These are phyloP conservation scores for Notarius lentiginosus DNA, from an alignment of 2,113 vertebrate genomes.

Conservation along the genomic window DNA sequence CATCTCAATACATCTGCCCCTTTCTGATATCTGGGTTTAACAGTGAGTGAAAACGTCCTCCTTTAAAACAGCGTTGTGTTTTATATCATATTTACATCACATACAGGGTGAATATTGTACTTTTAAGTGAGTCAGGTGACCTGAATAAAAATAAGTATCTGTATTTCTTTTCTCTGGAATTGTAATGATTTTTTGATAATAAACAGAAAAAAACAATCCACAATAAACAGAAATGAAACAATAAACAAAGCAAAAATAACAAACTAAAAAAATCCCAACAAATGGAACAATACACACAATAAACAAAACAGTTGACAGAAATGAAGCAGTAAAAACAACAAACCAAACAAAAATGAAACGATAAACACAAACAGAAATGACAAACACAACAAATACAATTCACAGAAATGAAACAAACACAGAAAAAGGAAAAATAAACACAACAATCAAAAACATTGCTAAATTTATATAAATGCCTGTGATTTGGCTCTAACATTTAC, in stretches of 20 bases:
- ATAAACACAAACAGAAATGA: neutral
- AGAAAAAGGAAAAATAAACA: neutral
- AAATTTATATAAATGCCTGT: too few relatives aligned
- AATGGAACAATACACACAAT: neutral
- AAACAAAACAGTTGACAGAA: neutral
- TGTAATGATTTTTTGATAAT: neutral
- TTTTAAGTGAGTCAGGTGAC: neutral
- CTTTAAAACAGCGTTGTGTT: neutral
- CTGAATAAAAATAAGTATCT: neutral
- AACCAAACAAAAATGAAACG: neutral
- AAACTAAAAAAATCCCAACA: neutral
- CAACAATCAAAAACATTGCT: neutral
- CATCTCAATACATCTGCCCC: constrained; percentile 2
- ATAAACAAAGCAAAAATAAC: too few relatives aligned
- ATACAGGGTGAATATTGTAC: neutral
- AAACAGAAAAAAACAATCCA: neutral
- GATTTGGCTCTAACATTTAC: too few relatives aligned
- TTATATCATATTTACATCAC: neutral
- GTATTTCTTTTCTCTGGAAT: neutral
- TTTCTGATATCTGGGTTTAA: neutral
- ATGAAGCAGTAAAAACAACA: neutral
- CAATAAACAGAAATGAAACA: neutral
- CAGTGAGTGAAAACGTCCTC: neutral
- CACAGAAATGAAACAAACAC: neutral
- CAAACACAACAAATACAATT: neutral